phyloP scores from a whole-genome alignment of 2,888 invertebrate species.

The Parapristionchus giblindavisi region DNA sequence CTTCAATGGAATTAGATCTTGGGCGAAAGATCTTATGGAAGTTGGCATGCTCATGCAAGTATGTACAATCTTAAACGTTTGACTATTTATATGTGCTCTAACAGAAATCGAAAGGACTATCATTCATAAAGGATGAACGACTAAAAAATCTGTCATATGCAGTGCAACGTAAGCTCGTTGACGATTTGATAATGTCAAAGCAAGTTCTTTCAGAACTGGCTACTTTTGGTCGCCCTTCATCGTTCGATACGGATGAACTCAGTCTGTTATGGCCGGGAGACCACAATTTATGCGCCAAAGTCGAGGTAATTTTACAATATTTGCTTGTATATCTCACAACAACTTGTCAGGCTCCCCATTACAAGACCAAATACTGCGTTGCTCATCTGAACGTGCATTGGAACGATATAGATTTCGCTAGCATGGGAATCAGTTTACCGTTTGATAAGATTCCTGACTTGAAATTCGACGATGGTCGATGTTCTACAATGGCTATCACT shows the following conservation, averaged over 20 bases:
- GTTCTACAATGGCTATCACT: not conserved
- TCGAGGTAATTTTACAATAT: not conserved
- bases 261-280: not conserved
- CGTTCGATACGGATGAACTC: conserved; percentile 3
- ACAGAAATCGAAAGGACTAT: too few species aligned
- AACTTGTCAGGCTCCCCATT: not conserved
- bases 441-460: not conserved
- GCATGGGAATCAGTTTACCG: too few species aligned
- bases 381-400: not conserved
- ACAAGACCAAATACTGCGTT: not conserved
- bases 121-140: too few species aligned
- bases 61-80: too few species aligned
- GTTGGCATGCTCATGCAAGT: too few species aligned
- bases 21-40: too few species aligned
- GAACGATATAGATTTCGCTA: not conserved
- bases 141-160: too few species aligned
- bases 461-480: not conserved
- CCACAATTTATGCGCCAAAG: not conserved
- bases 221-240: not conserved
- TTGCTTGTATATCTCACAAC: not conserved
- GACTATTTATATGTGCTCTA: too few species aligned
- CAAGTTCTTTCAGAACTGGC: not conserved
- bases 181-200: too few species aligned
- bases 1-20: too few species aligned
- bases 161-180: too few species aligned